Evolutionary conservation across 2,888 invertebrate species (phyloP).

Genomic region (Corbicula japonica): DNA sequence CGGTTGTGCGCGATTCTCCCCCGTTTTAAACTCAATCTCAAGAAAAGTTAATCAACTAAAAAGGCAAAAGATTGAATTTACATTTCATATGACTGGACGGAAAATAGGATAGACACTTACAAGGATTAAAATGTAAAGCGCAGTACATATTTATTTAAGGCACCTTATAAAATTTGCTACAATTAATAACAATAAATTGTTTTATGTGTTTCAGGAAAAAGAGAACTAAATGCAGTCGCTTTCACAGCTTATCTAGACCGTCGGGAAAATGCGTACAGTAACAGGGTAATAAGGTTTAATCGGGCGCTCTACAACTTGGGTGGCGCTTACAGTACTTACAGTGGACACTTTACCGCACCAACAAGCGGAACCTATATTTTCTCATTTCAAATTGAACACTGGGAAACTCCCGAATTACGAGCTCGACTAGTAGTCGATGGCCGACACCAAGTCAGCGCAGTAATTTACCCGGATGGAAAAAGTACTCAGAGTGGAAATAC

Average conservation of each 20-base stretch:
- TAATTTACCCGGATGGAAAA: constrained; percentile 17
- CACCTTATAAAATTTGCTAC: no score
- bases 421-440: constrained; percentile 15
- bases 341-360: background rate
- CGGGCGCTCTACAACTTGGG: background rate
- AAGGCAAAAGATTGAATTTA: no score
- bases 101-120: no score
- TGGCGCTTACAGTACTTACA: background rate
- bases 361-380: constrained; percentile 13
- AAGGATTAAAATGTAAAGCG: no score
- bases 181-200: no score
- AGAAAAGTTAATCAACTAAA: no score
- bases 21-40: no score
- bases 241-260: constrained; percentile 24
- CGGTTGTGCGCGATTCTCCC: no score
- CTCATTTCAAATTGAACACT: constrained; percentile 16
- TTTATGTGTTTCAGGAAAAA: no score
- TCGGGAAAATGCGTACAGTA: background rate
- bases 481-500: constrained; percentile 16
- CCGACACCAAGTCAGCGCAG: constrained; percentile 5
- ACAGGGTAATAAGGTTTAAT: constrained; percentile 12
- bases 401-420: constrained; percentile 7
- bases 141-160: no score
- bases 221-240: constrained; percentile 3
- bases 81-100: no score